Conservation (phyloP, 2,888 invertebrate genomes). For the Drosophila histrio region DNA sequence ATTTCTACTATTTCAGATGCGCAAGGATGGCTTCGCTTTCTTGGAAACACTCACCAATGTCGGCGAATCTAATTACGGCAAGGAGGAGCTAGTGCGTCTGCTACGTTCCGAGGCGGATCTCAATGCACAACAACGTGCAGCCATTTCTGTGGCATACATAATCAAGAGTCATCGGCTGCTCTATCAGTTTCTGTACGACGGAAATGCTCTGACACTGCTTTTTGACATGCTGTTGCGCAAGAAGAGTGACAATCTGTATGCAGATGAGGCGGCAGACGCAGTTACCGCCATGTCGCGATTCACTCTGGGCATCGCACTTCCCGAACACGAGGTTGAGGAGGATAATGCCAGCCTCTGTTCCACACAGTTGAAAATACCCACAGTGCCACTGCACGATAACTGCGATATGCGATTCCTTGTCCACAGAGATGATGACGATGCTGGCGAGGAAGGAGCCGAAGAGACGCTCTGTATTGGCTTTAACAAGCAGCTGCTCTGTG, state of each 20-base stretch:
- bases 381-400: conserved; percentile 47
- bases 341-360: conserved; percentile 29
- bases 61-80: conserved; percentile 84
- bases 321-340: conserved; percentile 55
- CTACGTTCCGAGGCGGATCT: conserved; percentile 78
- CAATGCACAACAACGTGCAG: conserved; percentile 80
- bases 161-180: conserved; percentile 81
- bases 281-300: conserved; percentile 81
- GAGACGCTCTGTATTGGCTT: conserved; percentile 70
- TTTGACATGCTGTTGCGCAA: conserved; percentile 80
- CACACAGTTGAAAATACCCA: conserved; percentile 36
- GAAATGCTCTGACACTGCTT: conserved; percentile 80
- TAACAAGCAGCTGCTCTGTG: conserved; percentile 81
- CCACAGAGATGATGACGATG: conserved; percentile 26
- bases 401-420: conserved; percentile 82
- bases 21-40: conserved; percentile 78
- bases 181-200: conserved; percentile 82
- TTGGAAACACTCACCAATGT: conserved; percentile 82
- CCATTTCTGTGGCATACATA: conserved; percentile 82
- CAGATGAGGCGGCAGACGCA: conserved; percentile 82
- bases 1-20: conserved; percentile 64
- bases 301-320: conserved; percentile 77
- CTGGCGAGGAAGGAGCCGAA: not conserved
- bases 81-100: conserved; percentile 82
- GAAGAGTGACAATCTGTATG: conserved; percentile 73